Base-by-base conservation (phyloP, 1,140 invertebrate genomes). In the Stratiolaelaps scimitus region DNA sequence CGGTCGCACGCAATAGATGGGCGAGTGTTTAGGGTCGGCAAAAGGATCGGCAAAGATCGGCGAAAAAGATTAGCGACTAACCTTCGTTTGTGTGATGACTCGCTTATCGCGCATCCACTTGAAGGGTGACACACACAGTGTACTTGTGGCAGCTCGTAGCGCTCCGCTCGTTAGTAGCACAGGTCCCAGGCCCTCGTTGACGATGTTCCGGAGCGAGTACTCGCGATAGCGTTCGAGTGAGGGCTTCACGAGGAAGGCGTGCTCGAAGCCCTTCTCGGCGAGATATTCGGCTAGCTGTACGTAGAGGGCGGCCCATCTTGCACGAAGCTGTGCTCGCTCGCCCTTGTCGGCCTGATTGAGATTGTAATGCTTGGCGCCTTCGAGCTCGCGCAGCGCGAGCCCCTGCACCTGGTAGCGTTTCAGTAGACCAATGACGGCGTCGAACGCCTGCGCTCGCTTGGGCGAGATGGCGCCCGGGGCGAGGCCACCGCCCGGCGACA, bases 301-400 rank as follows among this genome's bases (percentile, higher is more conserved):
- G 53, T 60, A 60, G 23, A 60, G 53, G 26, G 34, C 53, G 53
- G 53, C 53, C 53, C 53, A 60, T 6, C 53, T 26, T 10, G 53
- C 53, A 17, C 53, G 53, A 17, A 60, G 23, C 23, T 60, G 53
- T 15, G 53, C 53, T 4, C 53, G 53, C 23, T 60, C 53, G 53
- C 53, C 53, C 53, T 60, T 60, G 53, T 60, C 53, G 53, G 26
- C 53, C 23, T 60, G 53, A 26, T 60, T 60, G 53, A 29, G 53
- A 26, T 60, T 60, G 53, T 60, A 60, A 60, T 60, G 53, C 10
- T 60, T 60, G 53, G 53, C 53, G 10, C 23, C 26, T 26, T 60
- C 53, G 4, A 60, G 23, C 10, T 60, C 53, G 17, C 53, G 53
- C 13, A 60, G 53, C 53, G 53, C 53, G 17, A 60, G 26, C 4